These are phyloP conservation scores for Manis crassicaudata DNA, from an alignment of 2,797 vertebrate genomes.

Conservation along the genomic window DNA sequence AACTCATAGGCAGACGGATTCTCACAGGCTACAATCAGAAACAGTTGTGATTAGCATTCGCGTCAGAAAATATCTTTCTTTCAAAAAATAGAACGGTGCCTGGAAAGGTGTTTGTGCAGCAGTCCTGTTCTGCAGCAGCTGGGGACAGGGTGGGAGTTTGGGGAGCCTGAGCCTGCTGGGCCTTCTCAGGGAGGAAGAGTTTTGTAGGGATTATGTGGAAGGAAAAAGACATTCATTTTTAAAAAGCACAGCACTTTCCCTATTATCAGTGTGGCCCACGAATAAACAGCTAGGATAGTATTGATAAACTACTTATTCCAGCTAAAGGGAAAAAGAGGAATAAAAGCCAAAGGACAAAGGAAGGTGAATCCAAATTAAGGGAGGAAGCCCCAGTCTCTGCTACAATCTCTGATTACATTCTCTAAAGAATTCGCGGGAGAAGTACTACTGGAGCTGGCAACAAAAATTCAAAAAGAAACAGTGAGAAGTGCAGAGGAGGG, in stretches of 20 bases:
- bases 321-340: neutral
- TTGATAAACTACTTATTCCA: neutral
- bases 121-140: neutral
- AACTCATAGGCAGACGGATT: neutral
- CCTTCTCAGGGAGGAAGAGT: neutral
- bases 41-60: neutral
- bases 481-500: neutral
- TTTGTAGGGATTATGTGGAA: neutral
- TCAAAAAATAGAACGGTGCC: neutral
- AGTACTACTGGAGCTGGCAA: neutral
- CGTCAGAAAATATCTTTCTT: neutral
- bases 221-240: too few species aligned
- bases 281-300: neutral
- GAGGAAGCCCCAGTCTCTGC: neutral
- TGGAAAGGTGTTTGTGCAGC: too few species aligned
- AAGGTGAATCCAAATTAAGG: neutral
- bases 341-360: neutral
- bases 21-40: neutral
- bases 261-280: neutral
- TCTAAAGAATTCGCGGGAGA: neutral
- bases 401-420: neutral
- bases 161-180: too few species aligned
- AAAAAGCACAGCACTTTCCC: neutral
- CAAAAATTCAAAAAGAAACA: neutral
- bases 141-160: neutral